Percentiles rank a stretch among this genome's conserved stretches.
Conservation (phyloP, 2,888 invertebrate species). For the Eupithecia vulgata region DNA sequence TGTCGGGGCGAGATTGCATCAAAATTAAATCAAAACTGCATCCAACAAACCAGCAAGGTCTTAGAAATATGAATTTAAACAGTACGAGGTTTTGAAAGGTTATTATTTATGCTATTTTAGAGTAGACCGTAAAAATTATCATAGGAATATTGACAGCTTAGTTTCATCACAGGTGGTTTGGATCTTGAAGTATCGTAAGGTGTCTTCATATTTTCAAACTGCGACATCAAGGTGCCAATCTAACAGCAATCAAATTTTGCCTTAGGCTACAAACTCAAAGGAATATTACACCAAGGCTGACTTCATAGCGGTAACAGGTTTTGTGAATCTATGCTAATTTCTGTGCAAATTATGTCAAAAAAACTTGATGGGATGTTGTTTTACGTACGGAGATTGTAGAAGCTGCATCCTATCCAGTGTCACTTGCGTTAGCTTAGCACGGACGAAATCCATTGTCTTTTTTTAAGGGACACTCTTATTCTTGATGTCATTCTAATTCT, state of each 20-base stretch:
- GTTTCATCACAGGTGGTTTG: conserved; percentile 29
- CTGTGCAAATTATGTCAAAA: conserved; percentile 37
- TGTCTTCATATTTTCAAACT: conserved; percentile 40
- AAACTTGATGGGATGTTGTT: conserved; percentile 21
- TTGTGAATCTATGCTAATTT: conserved; percentile 45
- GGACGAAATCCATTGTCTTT: background rate
- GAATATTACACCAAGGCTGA: conserved; percentile 48
- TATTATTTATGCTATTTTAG: conserved; percentile 6
- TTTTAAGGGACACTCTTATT: background rate
- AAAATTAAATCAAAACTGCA: background rate
- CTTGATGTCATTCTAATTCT: background rate
- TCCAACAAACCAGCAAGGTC: background rate
- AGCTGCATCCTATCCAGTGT: background rate
- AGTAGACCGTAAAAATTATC: conserved; percentile 18
- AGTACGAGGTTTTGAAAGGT: conserved; percentile 7
- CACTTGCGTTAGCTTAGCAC: background rate
- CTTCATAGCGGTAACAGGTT: conserved; percentile 45
- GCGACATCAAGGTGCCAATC: conserved; percentile 42
- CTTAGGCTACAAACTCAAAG: conserved; percentile 42
- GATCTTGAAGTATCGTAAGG: conserved; percentile 27
- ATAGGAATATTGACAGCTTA: conserved; percentile 24
- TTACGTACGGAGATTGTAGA: conserved; percentile 1
- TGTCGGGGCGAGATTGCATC: background rate
- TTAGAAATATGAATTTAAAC: conserved; percentile 6
- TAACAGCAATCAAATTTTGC: conserved; percentile 40